These are phyloP conservation scores for Strigops habroptila DNA, from an alignment of 2,113 vertebrate species.

Conservation along the genomic window DNA sequence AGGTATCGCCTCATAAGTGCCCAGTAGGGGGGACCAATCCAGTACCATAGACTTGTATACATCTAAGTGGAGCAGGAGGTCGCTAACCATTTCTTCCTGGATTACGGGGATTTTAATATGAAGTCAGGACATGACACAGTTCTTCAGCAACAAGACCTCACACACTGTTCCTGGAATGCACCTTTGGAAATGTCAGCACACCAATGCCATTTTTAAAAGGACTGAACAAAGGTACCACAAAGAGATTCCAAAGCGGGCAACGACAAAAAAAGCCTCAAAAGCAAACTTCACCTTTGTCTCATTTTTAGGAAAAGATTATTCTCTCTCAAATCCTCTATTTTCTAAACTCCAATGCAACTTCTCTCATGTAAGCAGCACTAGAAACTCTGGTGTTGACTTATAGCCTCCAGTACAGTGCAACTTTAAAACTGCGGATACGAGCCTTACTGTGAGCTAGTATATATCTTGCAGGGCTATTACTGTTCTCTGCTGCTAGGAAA, in stretches of 20 bases:
- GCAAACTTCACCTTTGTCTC: neutral
- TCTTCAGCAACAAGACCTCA: neutral
- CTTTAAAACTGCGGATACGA: neutral
- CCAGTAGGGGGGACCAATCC: no score
- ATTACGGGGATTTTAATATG: neutral
- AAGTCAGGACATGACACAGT: neutral
- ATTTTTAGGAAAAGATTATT: neutral
- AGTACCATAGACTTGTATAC: neutral
- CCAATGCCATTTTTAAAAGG: neutral
- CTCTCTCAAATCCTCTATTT: neutral
- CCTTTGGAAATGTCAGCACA: neutral
- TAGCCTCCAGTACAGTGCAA: neutral
- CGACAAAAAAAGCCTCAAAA: neutral
- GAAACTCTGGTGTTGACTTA: neutral
- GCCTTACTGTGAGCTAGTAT: neutral
- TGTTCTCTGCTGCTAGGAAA: neutral
- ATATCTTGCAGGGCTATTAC: neutral
- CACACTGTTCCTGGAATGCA: neutral
- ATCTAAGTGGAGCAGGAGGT: neutral
- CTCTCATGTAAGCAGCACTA: neutral
- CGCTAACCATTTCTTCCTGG: neutral
- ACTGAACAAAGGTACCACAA: neutral
- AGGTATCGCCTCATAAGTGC: no score
- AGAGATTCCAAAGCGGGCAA: neutral
- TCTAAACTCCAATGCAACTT: neutral